A percentile compares a stretch with the other conserved stretches of the same genome.
These are phyloP conservation scores for Xyrauchen texanus DNA, from an alignment of 2,113 vertebrate species.

Conservation along the genomic window DNA sequence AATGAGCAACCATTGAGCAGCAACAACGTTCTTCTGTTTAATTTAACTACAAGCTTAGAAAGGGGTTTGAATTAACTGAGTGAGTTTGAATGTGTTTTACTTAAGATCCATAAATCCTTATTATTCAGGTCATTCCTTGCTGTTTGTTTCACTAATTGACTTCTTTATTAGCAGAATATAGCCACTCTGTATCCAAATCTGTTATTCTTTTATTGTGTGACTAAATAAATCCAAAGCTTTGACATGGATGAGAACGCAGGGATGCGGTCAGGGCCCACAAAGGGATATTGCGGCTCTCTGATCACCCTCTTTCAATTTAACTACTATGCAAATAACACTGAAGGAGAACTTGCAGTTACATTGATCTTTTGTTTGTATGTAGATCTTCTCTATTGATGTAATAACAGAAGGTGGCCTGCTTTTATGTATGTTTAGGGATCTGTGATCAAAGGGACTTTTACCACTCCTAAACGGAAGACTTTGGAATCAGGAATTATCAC, in stretches of 20 bases:
- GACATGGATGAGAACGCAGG: slow-evolving; percentile 5
- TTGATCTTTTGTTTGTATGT: slow-evolving; percentile 24
- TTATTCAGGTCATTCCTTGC: neutral
- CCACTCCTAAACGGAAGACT: neutral
- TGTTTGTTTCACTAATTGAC: neutral
- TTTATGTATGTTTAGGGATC: slow-evolving; percentile 25
- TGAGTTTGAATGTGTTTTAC: neutral
- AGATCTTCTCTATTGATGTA: neutral
- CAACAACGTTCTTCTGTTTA: neutral
- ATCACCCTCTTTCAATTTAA: slow-evolving; percentile 18
- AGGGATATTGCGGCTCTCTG: neutral
- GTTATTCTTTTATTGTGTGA: slow-evolving; percentile 24
- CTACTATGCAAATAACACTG: slow-evolving; percentile 4
- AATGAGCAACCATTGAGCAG: neutral
- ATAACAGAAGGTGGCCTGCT: neutral
- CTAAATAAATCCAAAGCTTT: slow-evolving; percentile 17
- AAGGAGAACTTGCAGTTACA: neutral
- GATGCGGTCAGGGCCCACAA: neutral
- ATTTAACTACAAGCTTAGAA: neutral
- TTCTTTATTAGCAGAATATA: neutral
- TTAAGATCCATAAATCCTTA: neutral
- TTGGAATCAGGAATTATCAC: neutral
- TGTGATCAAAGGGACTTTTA: slow-evolving; percentile 30
- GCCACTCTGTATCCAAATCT: slow-evolving; percentile 1
- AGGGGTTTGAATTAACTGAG: neutral